Percentiles rank a stretch among this genome's conserved stretches.
Conservation (phyloP, 2,797 vertebrate genomes). For the Otolemur crassicaudatus region DNA sequence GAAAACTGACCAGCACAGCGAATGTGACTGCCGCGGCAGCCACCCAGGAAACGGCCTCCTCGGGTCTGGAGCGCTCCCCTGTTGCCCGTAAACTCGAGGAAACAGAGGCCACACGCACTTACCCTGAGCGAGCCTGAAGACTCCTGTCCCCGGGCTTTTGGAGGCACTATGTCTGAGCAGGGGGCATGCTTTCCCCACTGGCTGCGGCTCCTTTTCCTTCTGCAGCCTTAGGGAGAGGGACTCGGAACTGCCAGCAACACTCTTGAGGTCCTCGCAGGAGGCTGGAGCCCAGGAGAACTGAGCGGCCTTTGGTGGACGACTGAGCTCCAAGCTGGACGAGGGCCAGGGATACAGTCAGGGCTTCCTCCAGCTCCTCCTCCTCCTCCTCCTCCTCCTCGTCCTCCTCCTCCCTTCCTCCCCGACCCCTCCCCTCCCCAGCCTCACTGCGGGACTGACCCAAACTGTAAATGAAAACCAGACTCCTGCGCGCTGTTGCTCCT, state of each 20-base stretch:
- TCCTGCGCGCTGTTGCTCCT: constrained; percentile 73
- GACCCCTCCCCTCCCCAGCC: constrained; percentile 64
- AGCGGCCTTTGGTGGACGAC: constrained; percentile 67
- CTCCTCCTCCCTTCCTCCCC: background rate
- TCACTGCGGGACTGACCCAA: constrained; percentile 59
- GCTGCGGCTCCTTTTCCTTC: background rate
- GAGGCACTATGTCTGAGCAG: background rate
- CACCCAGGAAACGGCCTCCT: accelerated
- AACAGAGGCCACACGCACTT: constrained; percentile 54
- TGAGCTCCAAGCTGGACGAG: constrained; percentile 72
- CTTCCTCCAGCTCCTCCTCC: constrained; percentile 73
- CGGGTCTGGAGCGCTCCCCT: accelerated
- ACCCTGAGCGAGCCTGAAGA: constrained; percentile 82
- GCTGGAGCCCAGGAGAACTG: constrained; percentile 61
- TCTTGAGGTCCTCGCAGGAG: background rate
- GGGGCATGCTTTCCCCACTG: constrained; percentile 61
- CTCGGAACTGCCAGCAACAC: background rate
- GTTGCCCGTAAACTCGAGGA: accelerated
- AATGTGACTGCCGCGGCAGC: background rate
- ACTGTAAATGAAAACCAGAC: constrained; percentile 88
- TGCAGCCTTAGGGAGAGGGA: background rate
- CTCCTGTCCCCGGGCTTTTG: constrained; percentile 61
- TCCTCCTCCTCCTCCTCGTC: constrained; percentile 51
- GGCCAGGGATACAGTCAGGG: constrained; percentile 78
- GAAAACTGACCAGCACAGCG: accelerated